These are phyloP conservation scores for Brachyopa scutellaris DNA, from an alignment of 2,888 invertebrate species.

Conservation along the genomic window DNA sequence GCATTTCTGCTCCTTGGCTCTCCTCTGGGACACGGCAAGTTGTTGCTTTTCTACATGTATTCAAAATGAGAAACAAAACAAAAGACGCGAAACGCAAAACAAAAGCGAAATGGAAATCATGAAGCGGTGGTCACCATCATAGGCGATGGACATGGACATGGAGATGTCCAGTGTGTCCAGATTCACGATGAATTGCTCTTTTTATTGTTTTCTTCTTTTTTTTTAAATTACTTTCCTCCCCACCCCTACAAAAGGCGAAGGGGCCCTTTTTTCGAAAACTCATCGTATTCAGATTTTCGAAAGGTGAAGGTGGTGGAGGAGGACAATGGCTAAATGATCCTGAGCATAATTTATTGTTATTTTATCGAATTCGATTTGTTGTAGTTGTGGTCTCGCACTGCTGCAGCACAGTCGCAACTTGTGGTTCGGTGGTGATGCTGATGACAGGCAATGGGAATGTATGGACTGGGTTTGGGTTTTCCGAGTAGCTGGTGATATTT, in stretches of 20 bases:
- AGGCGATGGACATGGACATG: conserved; percentile 47
- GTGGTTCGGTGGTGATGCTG: conserved; percentile 22
- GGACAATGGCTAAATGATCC: conserved; percentile 62
- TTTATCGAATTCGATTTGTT: conserved; percentile 56
- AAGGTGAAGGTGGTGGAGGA: conserved; percentile 64
- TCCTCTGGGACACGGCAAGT: neutral
- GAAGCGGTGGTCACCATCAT: conserved; percentile 49
- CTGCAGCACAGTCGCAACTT: conserved; percentile 5
- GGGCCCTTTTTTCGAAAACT: neutral
- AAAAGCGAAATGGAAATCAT: conserved; percentile 67
- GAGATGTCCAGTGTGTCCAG: conserved; percentile 1
- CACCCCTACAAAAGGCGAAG: neutral
- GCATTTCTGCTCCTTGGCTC: neutral
- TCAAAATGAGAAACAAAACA: conserved; percentile 42
- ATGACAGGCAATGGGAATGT: conserved; percentile 42
- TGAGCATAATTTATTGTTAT: conserved; percentile 63
- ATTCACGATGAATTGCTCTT: conserved; percentile 52
- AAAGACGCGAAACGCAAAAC: conserved; percentile 33
- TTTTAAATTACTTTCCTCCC: neutral
- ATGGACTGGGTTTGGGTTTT: neutral
- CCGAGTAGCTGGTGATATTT: conserved; percentile 28
- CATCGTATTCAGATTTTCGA: conserved; percentile 53
- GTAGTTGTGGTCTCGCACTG: conserved; percentile 1
- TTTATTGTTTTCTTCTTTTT: conserved; percentile 50
- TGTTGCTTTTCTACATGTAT: conserved; percentile 46